These are phyloP conservation scores for Cnemophilus loriae DNA, from an alignment of 2,113 vertebrate genomes.

Conservation along the genomic window DNA sequence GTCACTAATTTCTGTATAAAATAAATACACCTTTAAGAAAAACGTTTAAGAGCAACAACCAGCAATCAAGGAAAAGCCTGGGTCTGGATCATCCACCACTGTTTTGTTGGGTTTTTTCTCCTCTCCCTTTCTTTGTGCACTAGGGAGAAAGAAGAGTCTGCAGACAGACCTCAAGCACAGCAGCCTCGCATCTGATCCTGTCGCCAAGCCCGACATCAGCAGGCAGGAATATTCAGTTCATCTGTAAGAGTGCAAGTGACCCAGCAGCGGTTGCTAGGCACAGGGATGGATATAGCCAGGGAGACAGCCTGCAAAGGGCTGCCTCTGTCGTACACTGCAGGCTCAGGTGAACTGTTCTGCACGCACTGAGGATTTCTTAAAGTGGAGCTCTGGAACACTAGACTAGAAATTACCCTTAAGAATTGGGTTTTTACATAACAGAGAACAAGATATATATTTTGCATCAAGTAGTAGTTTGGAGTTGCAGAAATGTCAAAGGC, in stretches of 20 bases:
- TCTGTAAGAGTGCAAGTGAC: conserved; percentile 5
- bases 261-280: conserved; percentile 38
- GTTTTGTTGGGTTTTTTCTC: neutral
- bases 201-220: neutral
- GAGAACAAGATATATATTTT: neutral
- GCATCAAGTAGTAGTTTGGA: neutral
- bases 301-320: neutral
- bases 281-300: conserved; percentile 5
- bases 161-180: neutral
- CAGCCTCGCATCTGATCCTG: neutral
- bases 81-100: neutral
- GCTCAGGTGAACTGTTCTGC: neutral
- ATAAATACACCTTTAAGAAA: neutral
- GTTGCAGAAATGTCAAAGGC: neutral
- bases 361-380: neutral
- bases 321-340: neutral
- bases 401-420: neutral
- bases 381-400: neutral
- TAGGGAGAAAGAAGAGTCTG: neutral
- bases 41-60: neutral
- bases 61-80: neutral
- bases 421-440: neutral
- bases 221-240: neutral
- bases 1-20: neutral
- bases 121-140: neutral